These are phyloP conservation scores for Serilophus lunatus DNA, from an alignment of 2,113 vertebrate species.

Conservation along the genomic window DNA sequence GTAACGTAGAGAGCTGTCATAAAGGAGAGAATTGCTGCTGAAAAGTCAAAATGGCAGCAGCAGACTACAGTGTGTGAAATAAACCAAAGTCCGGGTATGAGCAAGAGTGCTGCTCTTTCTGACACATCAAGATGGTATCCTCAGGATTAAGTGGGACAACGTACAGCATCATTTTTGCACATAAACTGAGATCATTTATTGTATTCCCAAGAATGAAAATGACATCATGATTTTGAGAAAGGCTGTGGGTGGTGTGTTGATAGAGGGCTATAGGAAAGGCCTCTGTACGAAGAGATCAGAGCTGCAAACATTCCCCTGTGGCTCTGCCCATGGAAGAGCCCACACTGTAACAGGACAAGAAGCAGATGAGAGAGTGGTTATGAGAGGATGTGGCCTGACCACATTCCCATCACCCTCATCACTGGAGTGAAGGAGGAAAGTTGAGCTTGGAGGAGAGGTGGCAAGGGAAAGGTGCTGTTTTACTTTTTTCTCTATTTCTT, in stretches of 20 bases:
- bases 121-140: accelerated
- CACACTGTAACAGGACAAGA: not conserved
- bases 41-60: not conserved
- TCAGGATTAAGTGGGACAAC: not conserved
- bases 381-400: too few relatives aligned
- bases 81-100: not conserved
- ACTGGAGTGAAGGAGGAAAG: not conserved
- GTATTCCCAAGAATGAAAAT: not conserved
- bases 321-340: accelerated
- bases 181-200: not conserved
- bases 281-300: accelerated
- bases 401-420: not conserved
- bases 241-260: accelerated
- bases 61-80: not conserved
- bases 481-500: not conserved
- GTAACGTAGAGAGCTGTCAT: not conserved
- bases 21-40: not conserved
- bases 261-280: accelerated
- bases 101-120: not conserved
- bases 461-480: not conserved
- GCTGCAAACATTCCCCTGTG: not conserved
- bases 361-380: not conserved
- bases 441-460: accelerated
- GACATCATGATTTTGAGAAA: not conserved
- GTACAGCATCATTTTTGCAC: not conserved